A percentile compares a stretch with the other conserved stretches of the same genome.
Evolutionary conservation across 1,140 invertebrate genomes (phyloP).

Genomic region (Drosophila azteca): DNA sequence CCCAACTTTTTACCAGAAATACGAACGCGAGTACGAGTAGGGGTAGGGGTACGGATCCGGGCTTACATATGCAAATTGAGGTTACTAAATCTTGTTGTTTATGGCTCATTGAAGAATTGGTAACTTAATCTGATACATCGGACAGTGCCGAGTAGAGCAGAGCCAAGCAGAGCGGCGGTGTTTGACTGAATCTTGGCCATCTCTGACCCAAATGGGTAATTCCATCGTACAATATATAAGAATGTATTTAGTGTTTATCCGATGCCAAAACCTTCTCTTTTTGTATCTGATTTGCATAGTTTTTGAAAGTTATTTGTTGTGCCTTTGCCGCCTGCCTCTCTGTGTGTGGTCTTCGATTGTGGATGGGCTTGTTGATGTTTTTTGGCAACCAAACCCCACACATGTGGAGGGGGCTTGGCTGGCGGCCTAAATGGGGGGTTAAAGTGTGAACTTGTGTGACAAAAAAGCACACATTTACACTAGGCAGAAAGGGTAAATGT

Average conservation of each 20-base stretch:
- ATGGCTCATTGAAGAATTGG: slow-evolving; percentile 51
- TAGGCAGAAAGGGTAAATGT: too few relatives aligned
- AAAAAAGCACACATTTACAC: too few relatives aligned
- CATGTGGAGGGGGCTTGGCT: not conserved
- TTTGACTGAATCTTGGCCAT: slow-evolving; percentile 31
- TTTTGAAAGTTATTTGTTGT: slow-evolving; percentile 9
- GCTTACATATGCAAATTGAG: slow-evolving; percentile 32
- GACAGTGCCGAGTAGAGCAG: not conserved
- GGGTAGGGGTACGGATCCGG: not conserved
- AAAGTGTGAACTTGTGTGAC: too few relatives aligned
- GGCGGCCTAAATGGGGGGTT: too few relatives aligned
- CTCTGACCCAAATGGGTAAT: slow-evolving; percentile 59
- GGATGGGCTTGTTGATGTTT: too few relatives aligned
- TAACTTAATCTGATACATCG: slow-evolving; percentile 34
- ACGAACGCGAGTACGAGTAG: too few relatives aligned
- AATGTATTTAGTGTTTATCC: slow-evolving; percentile 4
- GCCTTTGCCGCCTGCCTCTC: not conserved
- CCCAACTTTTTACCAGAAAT: not conserved
- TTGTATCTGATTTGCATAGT: slow-evolving; percentile 42
- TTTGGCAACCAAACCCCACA: not conserved
- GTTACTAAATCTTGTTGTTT: slow-evolving; percentile 48
- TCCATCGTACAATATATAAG: not conserved
- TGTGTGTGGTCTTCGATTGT: slow-evolving; percentile 36
- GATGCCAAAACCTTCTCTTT: slow-evolving; percentile 2
- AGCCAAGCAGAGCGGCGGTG: not conserved